phyloP scores from a whole-genome alignment of 2,888 invertebrate genomes.

The Homarus gammarus region DNA sequence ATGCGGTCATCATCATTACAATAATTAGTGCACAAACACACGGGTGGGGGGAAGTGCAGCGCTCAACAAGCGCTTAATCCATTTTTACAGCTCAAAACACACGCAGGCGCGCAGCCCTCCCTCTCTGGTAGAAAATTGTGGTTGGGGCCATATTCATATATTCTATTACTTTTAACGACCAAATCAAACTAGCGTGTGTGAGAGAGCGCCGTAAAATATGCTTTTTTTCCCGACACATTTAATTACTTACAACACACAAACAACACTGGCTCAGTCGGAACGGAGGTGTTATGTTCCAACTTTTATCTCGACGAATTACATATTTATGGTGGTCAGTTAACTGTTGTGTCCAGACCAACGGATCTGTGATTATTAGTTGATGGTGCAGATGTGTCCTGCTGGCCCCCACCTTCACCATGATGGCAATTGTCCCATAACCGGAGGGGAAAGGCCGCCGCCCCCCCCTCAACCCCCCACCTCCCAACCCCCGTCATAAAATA shows the following conservation, averaged over 20 bases:
- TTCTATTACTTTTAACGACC: slow-evolving; percentile 59
- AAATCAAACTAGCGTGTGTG: slow-evolving; percentile 43
- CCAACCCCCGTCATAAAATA: no score
- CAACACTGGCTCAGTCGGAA: not conserved
- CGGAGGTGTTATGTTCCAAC: not conserved
- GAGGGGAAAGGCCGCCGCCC: no score
- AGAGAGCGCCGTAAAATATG: not conserved
- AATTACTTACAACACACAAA: slow-evolving; percentile 24
- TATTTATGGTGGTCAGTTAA: not conserved
- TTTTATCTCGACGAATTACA: not conserved
- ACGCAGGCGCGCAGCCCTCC: not conserved
- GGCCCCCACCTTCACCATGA: no score
- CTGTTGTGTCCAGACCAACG: not conserved
- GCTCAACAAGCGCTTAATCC: not conserved
- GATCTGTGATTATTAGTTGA: no score
- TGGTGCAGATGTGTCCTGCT: no score
- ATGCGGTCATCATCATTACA: slow-evolving; percentile 25
- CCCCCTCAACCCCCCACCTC: no score
- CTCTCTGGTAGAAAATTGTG: not conserved
- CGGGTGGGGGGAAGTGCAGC: not conserved
- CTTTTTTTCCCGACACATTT: slow-evolving; percentile 1
- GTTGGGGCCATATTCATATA: slow-evolving; percentile 44
- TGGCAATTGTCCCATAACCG: no score
- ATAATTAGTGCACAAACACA: slow-evolving; percentile 26
- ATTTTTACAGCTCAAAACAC: not conserved